phyloP scores from a whole-genome alignment of 2,888 invertebrate genomes.

The Lamellibrachia columna region DNA sequence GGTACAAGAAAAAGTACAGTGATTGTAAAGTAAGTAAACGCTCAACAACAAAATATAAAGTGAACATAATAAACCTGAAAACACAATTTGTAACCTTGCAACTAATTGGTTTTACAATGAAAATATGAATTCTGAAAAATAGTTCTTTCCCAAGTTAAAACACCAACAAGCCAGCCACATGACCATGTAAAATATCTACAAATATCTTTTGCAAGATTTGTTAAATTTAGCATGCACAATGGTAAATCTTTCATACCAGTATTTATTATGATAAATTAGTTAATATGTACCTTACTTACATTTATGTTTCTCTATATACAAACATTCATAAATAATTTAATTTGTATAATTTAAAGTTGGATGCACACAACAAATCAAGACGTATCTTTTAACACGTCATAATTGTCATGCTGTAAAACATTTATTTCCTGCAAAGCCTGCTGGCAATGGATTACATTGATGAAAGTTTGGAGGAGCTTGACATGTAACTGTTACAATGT shows the following conservation, averaged over 20 bases:
- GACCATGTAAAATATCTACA: conserved; percentile 5
- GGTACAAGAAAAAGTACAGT: background rate
- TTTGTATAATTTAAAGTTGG: conserved; percentile 1
- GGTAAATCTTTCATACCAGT: background rate
- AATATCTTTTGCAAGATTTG: background rate
- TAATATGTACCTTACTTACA: background rate
- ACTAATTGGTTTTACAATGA: background rate
- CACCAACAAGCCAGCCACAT: background rate
- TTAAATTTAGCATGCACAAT: background rate
- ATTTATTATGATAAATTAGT: background rate
- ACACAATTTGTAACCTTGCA: background rate
- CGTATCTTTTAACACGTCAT: background rate
- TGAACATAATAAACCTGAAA: background rate
- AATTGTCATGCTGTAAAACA: background rate
- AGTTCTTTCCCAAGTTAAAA: background rate
- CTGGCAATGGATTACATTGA: background rate
- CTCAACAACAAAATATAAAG: background rate
- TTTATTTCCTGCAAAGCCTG: background rate
- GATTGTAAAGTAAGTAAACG: background rate
- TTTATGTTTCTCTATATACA: background rate
- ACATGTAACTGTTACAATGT: background rate
- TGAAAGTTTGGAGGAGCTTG: background rate
- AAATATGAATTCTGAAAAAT: background rate
- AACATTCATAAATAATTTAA: background rate
- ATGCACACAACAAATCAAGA: background rate